Conservation (phyloP, 1,140 invertebrate genomes). For the Drosophila baimaii region DNA sequence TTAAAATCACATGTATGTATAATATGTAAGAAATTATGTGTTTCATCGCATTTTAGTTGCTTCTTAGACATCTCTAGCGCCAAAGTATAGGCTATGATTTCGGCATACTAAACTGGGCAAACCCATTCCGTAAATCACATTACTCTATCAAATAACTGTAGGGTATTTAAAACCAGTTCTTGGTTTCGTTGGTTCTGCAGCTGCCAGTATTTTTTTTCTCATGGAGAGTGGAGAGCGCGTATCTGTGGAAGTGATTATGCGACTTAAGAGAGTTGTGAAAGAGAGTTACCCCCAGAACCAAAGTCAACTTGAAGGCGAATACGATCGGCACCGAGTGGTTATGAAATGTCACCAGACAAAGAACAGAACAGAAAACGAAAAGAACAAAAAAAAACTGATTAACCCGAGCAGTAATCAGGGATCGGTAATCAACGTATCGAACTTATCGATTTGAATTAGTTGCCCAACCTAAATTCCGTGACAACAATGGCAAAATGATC, state of each 20-base stretch:
- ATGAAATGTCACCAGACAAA: constrained; percentile 31
- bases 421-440: constrained; percentile 48
- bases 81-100: background rate
- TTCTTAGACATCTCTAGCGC: background rate
- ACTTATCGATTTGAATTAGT: constrained; percentile 53
- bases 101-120: too few relatives aligned
- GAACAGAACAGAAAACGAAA: constrained; percentile 11
- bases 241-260: constrained; percentile 45
- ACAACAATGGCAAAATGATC: constrained; percentile 75
- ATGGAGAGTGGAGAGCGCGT: constrained; percentile 28
- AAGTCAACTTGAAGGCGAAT: background rate
- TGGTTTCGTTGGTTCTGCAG: constrained; percentile 62
- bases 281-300: constrained; percentile 6
- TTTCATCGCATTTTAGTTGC: too few relatives aligned
- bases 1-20: background rate
- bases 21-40: background rate
- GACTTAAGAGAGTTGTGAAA: constrained; percentile 40
- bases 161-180: constrained; percentile 71
- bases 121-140: background rate
- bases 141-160: constrained; percentile 28
- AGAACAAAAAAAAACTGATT: constrained; percentile 50
- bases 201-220: constrained; percentile 61
- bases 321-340: constrained; percentile 15
- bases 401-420: constrained; percentile 37
- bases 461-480: constrained; percentile 77